phyloP scores from a whole-genome alignment of 2,888 invertebrate species.

The Holacanthella duospinosa region DNA sequence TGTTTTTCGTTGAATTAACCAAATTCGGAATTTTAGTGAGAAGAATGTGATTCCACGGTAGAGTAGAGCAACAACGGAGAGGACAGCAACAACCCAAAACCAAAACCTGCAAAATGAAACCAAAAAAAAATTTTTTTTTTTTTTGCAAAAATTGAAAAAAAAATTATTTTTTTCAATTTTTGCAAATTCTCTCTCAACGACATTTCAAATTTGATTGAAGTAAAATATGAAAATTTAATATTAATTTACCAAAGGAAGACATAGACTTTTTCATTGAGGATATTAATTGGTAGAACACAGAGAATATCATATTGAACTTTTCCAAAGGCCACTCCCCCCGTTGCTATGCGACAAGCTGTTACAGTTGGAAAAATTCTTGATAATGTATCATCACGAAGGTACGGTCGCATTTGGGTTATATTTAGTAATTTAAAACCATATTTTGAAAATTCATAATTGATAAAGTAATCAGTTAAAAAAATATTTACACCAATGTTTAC shows the following conservation, averaged over 20 bases:
- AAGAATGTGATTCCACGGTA: conserved; percentile 20
- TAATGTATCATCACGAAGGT: conserved; percentile 6
- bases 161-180: neutral
- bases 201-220: neutral
- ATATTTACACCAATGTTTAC: conserved; percentile 50
- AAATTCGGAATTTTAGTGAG: conserved; percentile 10
- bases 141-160: no score
- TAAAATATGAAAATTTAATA: neutral
- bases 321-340: conserved; percentile 52
- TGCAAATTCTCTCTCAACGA: neutral
- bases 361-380: conserved; percentile 12
- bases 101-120: conserved; percentile 23
- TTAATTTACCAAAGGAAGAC: conserved; percentile 14
- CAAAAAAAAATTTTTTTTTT: no score
- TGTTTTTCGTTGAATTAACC: conserved; percentile 14
- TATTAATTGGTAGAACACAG: conserved; percentile 63
- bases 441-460: conserved; percentile 12
- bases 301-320: conserved; percentile 52
- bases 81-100: conserved; percentile 20
- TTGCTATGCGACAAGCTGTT: conserved; percentile 27
- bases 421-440: conserved; percentile 1
- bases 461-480: conserved; percentile 14
- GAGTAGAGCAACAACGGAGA: conserved; percentile 12
- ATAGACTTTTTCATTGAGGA: conserved; percentile 60
- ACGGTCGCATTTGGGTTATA: conserved; percentile 13